A percentile compares a stretch with the other conserved stretches of the same genome.
phyloP scores from a whole-genome alignment of 2,113 vertebrate genomes.

The Rhagologus leucostigma region DNA sequence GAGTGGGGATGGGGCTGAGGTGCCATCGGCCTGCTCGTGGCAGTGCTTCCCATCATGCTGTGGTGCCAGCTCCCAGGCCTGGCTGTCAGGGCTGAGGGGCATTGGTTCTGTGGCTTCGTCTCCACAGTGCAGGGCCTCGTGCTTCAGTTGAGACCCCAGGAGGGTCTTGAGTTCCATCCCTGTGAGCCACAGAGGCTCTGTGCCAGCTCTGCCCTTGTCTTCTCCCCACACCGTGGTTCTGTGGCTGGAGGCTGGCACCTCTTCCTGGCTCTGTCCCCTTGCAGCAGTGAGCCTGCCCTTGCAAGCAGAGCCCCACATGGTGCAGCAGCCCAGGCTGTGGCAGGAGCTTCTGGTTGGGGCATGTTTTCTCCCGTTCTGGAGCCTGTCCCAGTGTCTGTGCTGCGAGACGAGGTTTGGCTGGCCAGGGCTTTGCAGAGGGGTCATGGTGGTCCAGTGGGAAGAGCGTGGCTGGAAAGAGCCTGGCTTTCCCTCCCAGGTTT shows the following conservation, averaged over 20 bases:
- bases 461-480: neutral
- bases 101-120: neutral
- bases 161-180: neutral
- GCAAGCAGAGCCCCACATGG: neutral
- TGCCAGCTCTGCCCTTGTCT: neutral
- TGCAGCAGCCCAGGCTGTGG: neutral
- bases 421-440: neutral
- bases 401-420: fast-evolving
- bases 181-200: neutral
- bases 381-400: neutral
- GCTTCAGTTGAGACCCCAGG: neutral
- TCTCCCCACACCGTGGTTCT: fast-evolving
- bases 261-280: fast-evolving
- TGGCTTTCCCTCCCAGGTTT: neutral
- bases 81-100: neutral
- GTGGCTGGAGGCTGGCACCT: neutral
- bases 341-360: neutral
- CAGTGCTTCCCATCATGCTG: fast-evolving
- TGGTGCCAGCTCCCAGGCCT: neutral
- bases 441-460: fast-evolving
- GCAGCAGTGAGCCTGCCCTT: neutral
- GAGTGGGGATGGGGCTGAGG: neutral
- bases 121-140: fast-evolving
- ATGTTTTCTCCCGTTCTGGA: neutral
- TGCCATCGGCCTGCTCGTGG: neutral